Percentiles rank a stretch among this genome's conserved stretches.
These are phyloP conservation scores for Natator depressus DNA, from an alignment of 2,113 vertebrate species.

Conservation along the genomic window DNA sequence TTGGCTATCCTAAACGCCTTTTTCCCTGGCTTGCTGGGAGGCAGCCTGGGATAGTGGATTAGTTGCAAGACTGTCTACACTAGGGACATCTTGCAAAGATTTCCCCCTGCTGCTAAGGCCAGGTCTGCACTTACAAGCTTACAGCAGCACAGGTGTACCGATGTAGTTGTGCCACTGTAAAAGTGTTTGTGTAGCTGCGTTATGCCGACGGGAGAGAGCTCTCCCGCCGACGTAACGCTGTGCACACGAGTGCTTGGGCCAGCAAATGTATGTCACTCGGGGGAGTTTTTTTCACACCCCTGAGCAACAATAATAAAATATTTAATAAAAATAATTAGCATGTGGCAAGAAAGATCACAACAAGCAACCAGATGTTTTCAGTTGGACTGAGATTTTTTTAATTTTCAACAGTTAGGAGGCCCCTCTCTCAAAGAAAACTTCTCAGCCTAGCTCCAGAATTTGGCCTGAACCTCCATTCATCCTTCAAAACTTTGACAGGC, in stretches of 20 bases:
- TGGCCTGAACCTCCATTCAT: background rate
- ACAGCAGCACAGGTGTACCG: too few species aligned
- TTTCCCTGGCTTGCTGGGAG: background rate
- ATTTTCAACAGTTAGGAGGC: slow-evolving; percentile 18
- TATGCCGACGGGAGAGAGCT: too few species aligned
- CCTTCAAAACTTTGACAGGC: background rate
- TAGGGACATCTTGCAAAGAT: background rate
- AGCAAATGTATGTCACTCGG: too few species aligned
- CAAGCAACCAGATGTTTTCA: slow-evolving; percentile 24
- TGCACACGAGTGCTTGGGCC: too few species aligned
- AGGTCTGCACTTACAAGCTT: too few species aligned
- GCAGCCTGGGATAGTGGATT: background rate
- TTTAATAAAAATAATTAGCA: slow-evolving; percentile 12
- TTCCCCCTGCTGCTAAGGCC: background rate
- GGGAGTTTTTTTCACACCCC: too few species aligned
- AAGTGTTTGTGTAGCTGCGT: too few species aligned
- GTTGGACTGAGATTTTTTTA: background rate
- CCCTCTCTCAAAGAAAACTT: background rate
- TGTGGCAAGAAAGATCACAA: background rate
- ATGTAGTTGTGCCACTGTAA: too few species aligned
- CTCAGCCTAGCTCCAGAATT: background rate
- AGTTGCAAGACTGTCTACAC: background rate
- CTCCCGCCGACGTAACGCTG: too few species aligned
- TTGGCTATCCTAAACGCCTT: background rate
- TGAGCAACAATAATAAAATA: too few species aligned